These are phyloP conservation scores for Grapholita molesta DNA, from an alignment of 1,140 invertebrate genomes.

Conservation along the genomic window DNA sequence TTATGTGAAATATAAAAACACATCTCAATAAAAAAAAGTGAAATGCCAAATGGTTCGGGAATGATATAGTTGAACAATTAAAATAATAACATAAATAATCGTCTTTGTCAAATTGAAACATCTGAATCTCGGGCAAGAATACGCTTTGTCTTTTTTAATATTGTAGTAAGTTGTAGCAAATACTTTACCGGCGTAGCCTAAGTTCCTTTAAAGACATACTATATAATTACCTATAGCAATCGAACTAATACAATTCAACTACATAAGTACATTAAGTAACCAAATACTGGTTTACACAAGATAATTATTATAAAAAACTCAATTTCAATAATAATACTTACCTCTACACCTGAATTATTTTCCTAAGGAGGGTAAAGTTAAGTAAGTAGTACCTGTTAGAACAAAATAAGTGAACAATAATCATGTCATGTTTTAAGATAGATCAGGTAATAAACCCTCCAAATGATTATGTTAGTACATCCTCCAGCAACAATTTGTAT, in stretches of 20 bases:
- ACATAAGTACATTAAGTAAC: neutral
- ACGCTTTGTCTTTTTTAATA: slow-evolving; percentile 7
- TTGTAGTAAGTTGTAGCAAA: neutral
- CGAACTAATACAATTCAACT: neutral
- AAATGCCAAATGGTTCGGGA: slow-evolving; percentile 6
- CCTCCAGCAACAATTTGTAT: neutral
- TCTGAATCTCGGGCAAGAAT: slow-evolving; percentile 10
- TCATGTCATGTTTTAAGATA: neutral
- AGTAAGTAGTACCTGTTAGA: neutral
- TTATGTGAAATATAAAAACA: neutral
- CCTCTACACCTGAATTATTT: neutral
- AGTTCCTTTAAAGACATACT: neutral
- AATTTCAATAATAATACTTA: neutral
- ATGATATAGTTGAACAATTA: neutral
- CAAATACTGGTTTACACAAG: neutral
- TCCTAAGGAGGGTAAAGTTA: neutral
- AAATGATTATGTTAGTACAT: neutral
- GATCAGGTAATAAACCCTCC: neutral
- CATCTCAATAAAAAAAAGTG: slow-evolving; percentile 2
- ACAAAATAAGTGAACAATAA: neutral
- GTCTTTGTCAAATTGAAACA: neutral
- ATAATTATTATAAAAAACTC: neutral
- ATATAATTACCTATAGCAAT: neutral
- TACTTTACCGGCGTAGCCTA: neutral
- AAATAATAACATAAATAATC: neutral